Conservation (phyloP, 2,113 vertebrate genomes). For the Strix aluco region DNA sequence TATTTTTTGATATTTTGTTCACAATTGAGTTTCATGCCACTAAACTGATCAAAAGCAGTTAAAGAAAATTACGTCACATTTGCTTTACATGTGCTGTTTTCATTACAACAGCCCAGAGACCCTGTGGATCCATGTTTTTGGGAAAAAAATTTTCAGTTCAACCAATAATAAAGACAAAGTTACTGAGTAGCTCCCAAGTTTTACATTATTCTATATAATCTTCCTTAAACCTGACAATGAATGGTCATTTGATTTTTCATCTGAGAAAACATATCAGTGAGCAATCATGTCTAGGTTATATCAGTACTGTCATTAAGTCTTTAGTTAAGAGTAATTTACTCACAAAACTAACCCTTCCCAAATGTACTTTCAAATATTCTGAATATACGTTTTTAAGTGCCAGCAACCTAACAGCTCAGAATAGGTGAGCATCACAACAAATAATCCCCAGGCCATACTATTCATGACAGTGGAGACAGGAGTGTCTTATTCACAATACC, state of each 20-base stretch:
- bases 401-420: not conserved
- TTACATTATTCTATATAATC: not conserved
- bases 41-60: not conserved
- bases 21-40: not conserved
- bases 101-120: not conserved
- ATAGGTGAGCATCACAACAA: not conserved
- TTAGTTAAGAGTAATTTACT: not conserved
- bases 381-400: not conserved
- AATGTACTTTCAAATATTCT: not conserved
- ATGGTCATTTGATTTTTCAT: not conserved
- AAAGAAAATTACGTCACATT: not conserved
- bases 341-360: not conserved
- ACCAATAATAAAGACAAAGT: not conserved
- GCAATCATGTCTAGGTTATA: not conserved
- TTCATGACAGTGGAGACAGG: not conserved
- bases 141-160: not conserved
- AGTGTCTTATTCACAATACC: conserved; percentile 8
- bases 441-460: not conserved
- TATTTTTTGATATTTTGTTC: not conserved
- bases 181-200: not conserved
- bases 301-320: not conserved
- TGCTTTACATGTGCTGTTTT: not conserved
- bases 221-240: not conserved
- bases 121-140: no score
- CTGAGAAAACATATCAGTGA: not conserved